Evolutionary conservation across 2,888 invertebrate species (phyloP), one percentile per base, ranked within the genome.

Genomic region (Tenthredo livida): DNA sequence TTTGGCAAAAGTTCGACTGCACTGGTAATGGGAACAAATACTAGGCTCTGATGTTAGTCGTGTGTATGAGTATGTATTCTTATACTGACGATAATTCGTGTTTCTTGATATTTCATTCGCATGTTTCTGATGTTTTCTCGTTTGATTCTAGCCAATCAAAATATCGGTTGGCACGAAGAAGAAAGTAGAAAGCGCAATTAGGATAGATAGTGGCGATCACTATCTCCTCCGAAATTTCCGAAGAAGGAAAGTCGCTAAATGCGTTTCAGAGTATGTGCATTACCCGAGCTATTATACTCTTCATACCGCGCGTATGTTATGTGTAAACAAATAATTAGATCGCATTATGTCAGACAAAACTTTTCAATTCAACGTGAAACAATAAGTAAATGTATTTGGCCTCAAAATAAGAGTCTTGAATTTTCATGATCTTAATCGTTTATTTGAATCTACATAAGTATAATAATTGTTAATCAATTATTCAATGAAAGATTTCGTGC

Each of bases 401-500:
- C 50, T 50, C 1, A 67, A 67, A 50, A 61, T 80, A 15, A 58
- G 21, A 40, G 37, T 61, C 2, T 33, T 12, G 6, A 21, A 80
- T 80, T 67, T 67, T 67, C 50, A 43, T 47, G 67, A 43, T 47
- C 67, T 67, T 83, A 43, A 67, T 67, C 12, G 65, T 83, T 83
- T 83, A 83, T 83, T 83, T 29, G 83, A 83, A 40, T 67, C 67
- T 83, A 43, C 67, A 83, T 17, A 33, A 33, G 70, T 83, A 83
- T 83, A 83, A 83, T 83, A 33, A 83, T 83, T 50, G 33, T 83
- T 83, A 47, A 70, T 73, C 65, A 83, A 83, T 83, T 65, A 83
- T 70, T 17, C 33, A 47, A 67, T 15, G 67, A n/a, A 21, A 83
- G 15, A 67, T 67, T 47, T 83, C 67, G 47, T 80, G 2, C 43